These are phyloP conservation scores for Whitmania pigra DNA, from an alignment of 1,140 invertebrate species.

Conservation along the genomic window DNA sequence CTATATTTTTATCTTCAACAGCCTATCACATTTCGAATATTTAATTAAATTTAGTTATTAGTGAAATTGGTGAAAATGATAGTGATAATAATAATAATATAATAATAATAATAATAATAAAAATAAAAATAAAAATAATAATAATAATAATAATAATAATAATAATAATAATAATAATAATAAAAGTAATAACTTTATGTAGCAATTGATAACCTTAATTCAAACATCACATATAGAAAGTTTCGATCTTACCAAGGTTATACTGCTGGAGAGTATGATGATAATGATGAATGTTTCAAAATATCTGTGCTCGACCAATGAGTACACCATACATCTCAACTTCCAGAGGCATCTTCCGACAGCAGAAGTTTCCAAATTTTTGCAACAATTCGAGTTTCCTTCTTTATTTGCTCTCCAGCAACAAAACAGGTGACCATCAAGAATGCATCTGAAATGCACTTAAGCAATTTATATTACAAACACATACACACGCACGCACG, in stretches of 20 bases:
- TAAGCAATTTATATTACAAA: neutral
- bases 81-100: too few relatives aligned
- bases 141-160: neutral
- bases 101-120: neutral
- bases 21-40: constrained; percentile 50
- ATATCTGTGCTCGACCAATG: constrained; percentile 93
- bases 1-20: constrained; percentile 86
- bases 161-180: neutral
- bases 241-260: constrained; percentile 70
- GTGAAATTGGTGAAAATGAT: too few relatives aligned
- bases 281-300: constrained; percentile 97
- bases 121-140: too few relatives aligned
- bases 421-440: neutral
- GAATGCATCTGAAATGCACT: neutral
- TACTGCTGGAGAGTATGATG: constrained; percentile 91
- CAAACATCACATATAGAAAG: neutral
- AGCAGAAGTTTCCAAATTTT: constrained; percentile 45
- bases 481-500: too few relatives aligned
- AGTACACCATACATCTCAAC: constrained; percentile 77
- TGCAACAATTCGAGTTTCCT: neutral
- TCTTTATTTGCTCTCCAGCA: neutral
- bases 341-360: constrained; percentile 88
- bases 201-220: neutral
- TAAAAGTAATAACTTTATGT: too few relatives aligned
- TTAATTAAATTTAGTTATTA: too few relatives aligned